phyloP scores from a whole-genome alignment of 1,140 invertebrate species.

The Bombus vancouverensis region DNA sequence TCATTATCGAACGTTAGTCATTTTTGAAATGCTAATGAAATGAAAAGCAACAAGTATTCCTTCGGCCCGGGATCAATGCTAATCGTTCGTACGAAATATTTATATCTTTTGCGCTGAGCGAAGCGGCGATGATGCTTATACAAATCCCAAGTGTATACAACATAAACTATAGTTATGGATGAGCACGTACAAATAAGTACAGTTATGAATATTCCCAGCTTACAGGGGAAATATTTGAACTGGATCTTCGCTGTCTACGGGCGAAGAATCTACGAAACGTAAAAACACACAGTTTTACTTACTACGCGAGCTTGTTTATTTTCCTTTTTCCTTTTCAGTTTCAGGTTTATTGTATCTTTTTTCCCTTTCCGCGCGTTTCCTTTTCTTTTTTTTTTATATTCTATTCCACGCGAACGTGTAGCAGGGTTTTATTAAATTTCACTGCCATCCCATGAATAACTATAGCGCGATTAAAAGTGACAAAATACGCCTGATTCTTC shows the following conservation, averaged over 20 bases:
- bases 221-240: slow-evolving; percentile 21
- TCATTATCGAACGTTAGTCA: background rate
- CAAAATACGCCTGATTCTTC: background rate
- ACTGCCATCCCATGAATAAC: background rate
- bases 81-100: slow-evolving; percentile 2
- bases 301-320: background rate
- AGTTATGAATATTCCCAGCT: slow-evolving; percentile 18
- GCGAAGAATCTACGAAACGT: background rate
- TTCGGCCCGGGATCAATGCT: background rate
- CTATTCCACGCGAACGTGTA: background rate
- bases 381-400: background rate
- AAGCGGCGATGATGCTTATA: background rate
- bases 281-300: slow-evolving; percentile 4
- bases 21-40: background rate
- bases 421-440: background rate
- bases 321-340: background rate
- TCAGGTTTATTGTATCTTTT: background rate
- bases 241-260: background rate
- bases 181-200: background rate
- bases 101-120: background rate
- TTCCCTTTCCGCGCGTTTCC: no score
- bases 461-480: background rate
- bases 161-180: slow-evolving; percentile 19
- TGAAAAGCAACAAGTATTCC: slow-evolving; percentile 22
- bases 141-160: slow-evolving; percentile 19